Base-by-base conservation (phyloP, 2,797 vertebrate species). In the Pipistrellus pygmaeus region DNA sequence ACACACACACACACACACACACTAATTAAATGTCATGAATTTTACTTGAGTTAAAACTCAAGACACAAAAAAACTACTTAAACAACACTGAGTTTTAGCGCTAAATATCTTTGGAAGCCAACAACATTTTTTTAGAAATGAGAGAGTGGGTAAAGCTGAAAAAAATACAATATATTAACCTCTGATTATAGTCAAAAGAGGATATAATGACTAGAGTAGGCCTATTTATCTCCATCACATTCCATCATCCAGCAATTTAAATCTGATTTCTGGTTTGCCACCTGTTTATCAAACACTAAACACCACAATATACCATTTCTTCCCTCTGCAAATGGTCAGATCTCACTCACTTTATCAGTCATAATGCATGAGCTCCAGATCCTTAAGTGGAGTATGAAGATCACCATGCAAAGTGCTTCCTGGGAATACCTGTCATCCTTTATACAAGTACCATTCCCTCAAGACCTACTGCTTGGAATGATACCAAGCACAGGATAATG, bases 301-400 rank as follows among this genome's bases (percentile, higher is more conserved):
- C 73, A 96, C 95, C 95, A 95, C 6, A 64, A 27, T 60, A 30
- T 2, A 25, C 25, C 38, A 97, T 94, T 96, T 93, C 82, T 93
- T 87, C 60, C 91, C 71, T 71, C 72, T 85, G 75, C 88, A 90
- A 93, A 92, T 91, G 88, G 93, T 91, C 95, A 88, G 53, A 76
- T 97, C 96, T 86, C 95, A 72, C 90, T 96, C 96, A 82, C 73
- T 90, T 91, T 95, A 95, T 98, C 98, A 97, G 88, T 97, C 97
- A 97, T 80, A 21, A 57, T 95, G 98, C 97, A 93, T 97, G 97
- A 98, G 98, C 97, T 96, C 97, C 76, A 72, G 96, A 97, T 95
- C 97, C 98, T 97, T 97, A 93, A 93, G 94, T 77, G 81, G 71
- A 96, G 60, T 95, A 46, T 88, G 93, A 86, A 96, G 97, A 93